phyloP scores from a whole-genome alignment of 2,113 vertebrate species.

The Calyptomena viridis region DNA sequence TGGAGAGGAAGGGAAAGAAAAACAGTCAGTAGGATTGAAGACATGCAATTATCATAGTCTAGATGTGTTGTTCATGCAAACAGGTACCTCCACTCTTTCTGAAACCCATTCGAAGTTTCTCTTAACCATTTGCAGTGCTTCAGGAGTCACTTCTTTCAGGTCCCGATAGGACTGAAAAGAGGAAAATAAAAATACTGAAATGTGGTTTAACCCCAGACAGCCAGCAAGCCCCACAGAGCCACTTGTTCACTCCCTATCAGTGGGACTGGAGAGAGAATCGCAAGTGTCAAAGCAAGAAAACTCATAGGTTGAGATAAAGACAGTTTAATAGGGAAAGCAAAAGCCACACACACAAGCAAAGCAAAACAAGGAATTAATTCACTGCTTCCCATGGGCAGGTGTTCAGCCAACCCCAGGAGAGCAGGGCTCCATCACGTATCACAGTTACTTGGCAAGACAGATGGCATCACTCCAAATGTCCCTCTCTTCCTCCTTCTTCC shows the following conservation, averaged over 20 bases:
- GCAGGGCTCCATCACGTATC: not conserved
- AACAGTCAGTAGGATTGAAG: not conserved
- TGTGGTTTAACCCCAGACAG: not conserved
- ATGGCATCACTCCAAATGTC: accelerated
- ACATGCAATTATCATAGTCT: not conserved
- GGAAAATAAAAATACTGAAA: not conserved
- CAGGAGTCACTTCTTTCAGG: slow-evolving; percentile 97
- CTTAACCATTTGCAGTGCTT: slow-evolving; percentile 96
- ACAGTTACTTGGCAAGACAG: not conserved
- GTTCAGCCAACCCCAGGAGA: not conserved
- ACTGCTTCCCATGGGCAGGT: not conserved
- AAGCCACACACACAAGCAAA: not conserved
- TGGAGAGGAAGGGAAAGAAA: not conserved
- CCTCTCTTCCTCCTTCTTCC: not conserved
- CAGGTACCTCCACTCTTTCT: slow-evolving; percentile 90
- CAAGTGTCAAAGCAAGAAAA: not conserved
- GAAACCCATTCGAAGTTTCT: slow-evolving; percentile 98
- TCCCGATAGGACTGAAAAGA: slow-evolving; percentile 88
- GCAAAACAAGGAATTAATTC: not conserved
- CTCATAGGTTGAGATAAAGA: not conserved
- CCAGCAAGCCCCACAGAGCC: not conserved
- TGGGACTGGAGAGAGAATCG: not conserved
- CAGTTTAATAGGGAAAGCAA: not conserved
- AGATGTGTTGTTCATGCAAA: not conserved
- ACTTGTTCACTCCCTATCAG: not conserved